Evolutionary conservation across 2,888 invertebrate genomes (phyloP).

Genomic region (Acrobasis repandana): DNA sequence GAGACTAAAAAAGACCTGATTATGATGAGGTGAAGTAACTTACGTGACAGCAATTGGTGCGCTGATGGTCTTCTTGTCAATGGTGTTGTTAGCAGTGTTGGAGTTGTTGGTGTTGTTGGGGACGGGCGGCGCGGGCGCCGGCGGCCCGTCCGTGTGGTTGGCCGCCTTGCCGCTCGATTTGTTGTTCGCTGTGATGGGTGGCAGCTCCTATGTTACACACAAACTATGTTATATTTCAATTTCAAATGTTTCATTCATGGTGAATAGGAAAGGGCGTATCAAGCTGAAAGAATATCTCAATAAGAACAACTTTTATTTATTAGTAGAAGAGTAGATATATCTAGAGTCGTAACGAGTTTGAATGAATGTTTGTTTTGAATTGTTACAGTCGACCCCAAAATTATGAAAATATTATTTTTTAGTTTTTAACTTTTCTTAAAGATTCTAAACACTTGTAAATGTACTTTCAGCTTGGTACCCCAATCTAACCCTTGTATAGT

Average conservation of each 20-base stretch:
- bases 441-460: not conserved
- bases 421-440: no score
- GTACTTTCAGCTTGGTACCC: not conserved
- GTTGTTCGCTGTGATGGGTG: slow-evolving; percentile 70
- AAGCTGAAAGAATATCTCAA: not conserved
- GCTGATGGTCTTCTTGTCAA: slow-evolving; percentile 77
- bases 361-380: no score
- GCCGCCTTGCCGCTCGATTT: slow-evolving; percentile 51
- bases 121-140: slow-evolving; percentile 41
- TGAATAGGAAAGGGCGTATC: not conserved
- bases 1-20: no score
- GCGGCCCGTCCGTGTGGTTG: slow-evolving; percentile 54
- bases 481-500: not conserved
- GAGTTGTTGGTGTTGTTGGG: slow-evolving; percentile 53
- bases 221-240: slow-evolving; percentile 19
- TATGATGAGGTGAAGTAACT: slow-evolving; percentile 38
- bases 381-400: no score
- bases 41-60: slow-evolving; percentile 80
- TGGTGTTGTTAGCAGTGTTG: slow-evolving; percentile 60
- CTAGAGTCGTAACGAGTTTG: no score
- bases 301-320: no score
- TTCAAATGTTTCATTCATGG: not conserved
- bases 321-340: no score
- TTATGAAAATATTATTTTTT: no score
- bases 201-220: slow-evolving; percentile 64